Percentiles rank a stretch among this genome's conserved stretches.
Conservation (phyloP, 2,888 invertebrate species). For the Apotomis turbidana region DNA sequence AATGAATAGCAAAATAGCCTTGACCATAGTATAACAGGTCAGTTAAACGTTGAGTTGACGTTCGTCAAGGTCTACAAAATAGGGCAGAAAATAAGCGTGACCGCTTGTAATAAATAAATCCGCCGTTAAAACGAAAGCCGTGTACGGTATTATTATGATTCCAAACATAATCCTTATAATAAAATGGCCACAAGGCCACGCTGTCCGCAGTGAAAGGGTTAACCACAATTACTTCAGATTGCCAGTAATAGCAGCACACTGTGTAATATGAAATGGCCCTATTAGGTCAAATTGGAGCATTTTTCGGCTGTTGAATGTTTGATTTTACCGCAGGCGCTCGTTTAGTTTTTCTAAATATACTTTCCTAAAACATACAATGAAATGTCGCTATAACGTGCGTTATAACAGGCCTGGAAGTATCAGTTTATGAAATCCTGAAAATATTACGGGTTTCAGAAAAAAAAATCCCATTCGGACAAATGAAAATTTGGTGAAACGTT, state of each 20-base stretch:
- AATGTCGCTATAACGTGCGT: too few relatives aligned
- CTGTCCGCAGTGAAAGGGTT: constrained; percentile 27
- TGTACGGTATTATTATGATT: constrained; percentile 37
- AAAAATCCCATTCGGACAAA: too few relatives aligned
- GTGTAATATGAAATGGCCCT: constrained; percentile 22
- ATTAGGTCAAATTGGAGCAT: constrained; percentile 15
- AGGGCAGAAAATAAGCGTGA: constrained; percentile 34
- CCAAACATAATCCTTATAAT: constrained; percentile 31
- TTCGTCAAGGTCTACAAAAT: constrained; percentile 29
- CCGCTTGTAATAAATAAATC: constrained; percentile 29
- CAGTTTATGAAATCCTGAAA: too few relatives aligned
- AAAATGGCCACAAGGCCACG: constrained; percentile 22
- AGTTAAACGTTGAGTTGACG: too few relatives aligned
- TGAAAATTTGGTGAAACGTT: too few relatives aligned
- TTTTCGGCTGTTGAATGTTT: constrained; percentile 21
- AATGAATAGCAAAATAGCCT: not conserved
- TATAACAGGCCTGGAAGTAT: too few relatives aligned
- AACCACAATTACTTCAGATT: constrained; percentile 25
- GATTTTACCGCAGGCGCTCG: not conserved
- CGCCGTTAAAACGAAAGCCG: constrained; percentile 30
- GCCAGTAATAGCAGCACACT: constrained; percentile 10
- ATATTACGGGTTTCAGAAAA: too few relatives aligned
- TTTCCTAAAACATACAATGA: too few relatives aligned
- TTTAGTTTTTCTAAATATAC: too few relatives aligned
- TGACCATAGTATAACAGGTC: not conserved